These are phyloP conservation scores for Microcebus griseorufus DNA, from an alignment of 2,113 vertebrate genomes.

Conservation along the genomic window DNA sequence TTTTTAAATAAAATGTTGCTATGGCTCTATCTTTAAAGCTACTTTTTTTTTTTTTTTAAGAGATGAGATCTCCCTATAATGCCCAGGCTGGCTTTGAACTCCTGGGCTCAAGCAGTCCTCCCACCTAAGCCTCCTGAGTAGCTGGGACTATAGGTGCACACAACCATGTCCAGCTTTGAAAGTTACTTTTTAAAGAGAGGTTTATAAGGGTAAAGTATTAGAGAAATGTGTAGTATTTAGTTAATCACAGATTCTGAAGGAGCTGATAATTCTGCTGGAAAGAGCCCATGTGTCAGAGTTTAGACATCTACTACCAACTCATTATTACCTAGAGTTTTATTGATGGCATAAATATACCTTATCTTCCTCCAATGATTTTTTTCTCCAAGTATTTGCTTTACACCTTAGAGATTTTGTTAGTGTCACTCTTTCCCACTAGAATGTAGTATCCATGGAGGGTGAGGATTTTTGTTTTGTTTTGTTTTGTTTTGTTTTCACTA, in stretches of 20 bases:
- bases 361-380: background rate
- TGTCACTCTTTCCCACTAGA: background rate
- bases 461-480: background rate
- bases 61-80: background rate
- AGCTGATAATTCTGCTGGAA: background rate
- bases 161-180: background rate
- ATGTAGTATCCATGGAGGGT: background rate
- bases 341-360: background rate
- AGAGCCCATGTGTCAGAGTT: background rate
- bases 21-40: background rate
- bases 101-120: background rate
- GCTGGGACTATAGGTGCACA: background rate
- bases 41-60: background rate
- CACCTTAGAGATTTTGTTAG: background rate
- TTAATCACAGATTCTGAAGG: background rate
- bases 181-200: background rate
- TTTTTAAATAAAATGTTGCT: background rate
- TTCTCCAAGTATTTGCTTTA: background rate
- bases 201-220: background rate
- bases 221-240: background rate
- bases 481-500: background rate
- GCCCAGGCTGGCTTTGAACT: background rate
- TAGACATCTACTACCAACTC: background rate
- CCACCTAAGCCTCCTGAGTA: background rate
- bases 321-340: background rate